Conservation (phyloP, 1,140 invertebrate genomes). For the Manduca sexta region DNA sequence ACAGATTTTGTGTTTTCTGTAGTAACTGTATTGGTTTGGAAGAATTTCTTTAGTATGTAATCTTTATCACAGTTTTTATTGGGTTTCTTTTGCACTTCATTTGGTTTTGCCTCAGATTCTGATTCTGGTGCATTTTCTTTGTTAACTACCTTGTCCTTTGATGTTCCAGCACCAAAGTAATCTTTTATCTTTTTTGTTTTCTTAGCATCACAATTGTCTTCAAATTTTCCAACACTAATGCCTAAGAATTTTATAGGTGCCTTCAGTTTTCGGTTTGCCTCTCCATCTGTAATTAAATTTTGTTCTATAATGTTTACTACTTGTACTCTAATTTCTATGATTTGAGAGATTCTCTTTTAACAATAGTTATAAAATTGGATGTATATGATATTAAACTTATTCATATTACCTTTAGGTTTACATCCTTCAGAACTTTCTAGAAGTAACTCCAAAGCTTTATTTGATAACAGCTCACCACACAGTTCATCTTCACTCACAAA, state of each 20-base stretch:
- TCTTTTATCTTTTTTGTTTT: conserved; percentile 76
- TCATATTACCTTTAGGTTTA: conserved; percentile 41
- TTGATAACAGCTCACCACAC: conserved; percentile 49
- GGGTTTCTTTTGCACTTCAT: conserved; percentile 13
- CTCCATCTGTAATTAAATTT: conserved; percentile 43
- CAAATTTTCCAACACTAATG: conserved; percentile 86
- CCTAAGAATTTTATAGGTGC: conserved; percentile 81
- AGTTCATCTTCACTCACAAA: conserved; percentile 77
- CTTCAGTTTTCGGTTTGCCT: conserved; percentile 61
- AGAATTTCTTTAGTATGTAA: conserved; percentile 42
- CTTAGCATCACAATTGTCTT: conserved; percentile 72
- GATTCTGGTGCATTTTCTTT: conserved; percentile 1
- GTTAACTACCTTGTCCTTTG: conserved; percentile 21
- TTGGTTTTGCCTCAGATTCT: conserved; percentile 10
- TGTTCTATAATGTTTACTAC: neutral
- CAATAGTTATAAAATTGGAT: neutral
- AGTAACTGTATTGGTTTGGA: conserved; percentile 18
- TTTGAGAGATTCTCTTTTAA: neutral
- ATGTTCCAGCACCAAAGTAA: conserved; percentile 72
- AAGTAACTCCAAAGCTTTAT: conserved; percentile 76
- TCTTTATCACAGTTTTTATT: conserved; percentile 33
- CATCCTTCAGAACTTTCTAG: conserved; percentile 55
- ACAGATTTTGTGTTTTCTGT: neutral
- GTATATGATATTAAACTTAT: neutral
- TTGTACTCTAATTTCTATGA: neutral